Evolutionary conservation across 2,113 vertebrate genomes (phyloP).

Genomic region (Taurulus bubalis): DNA sequence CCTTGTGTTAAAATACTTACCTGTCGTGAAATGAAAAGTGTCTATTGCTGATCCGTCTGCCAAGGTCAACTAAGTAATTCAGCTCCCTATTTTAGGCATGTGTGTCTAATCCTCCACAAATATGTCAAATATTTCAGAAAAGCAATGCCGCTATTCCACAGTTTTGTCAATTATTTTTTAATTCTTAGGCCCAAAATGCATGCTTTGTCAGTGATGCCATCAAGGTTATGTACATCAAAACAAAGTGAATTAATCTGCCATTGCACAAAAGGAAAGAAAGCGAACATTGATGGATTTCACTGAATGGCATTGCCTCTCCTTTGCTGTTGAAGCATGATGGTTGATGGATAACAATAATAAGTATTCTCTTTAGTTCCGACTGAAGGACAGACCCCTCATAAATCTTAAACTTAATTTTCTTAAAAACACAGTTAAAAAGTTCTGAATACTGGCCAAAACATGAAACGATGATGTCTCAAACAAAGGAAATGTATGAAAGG

Average conservation of each 20-base stretch:
- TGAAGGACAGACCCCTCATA: conserved; percentile 42
- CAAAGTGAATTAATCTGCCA: conserved; percentile 35
- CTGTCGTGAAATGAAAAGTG: conserved; percentile 15
- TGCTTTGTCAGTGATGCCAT: conserved; percentile 23
- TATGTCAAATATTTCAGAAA: conserved; percentile 14
- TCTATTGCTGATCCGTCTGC: conserved; percentile 12
- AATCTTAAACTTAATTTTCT: conserved; percentile 47
- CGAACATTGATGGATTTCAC: conserved; percentile 51
- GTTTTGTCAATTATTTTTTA: conserved; percentile 16
- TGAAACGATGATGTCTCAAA: conserved; percentile 23
- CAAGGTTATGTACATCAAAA: conserved; percentile 49
- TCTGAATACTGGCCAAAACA: conserved; percentile 29
- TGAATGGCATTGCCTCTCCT: conserved; percentile 41
- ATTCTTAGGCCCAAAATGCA: neutral
- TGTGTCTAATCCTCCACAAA: conserved; percentile 35
- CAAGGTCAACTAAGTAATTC: conserved; percentile 36
- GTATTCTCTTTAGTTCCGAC: conserved; percentile 46
- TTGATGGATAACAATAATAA: conserved; percentile 63
- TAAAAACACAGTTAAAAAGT: conserved; percentile 35
- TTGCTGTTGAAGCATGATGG: conserved; percentile 46
- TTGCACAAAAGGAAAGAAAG: conserved; percentile 31
- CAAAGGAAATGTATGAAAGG: conserved; percentile 33
- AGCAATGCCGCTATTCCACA: conserved; percentile 6
- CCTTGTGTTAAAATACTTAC: conserved; percentile 20
- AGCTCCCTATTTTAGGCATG: conserved; percentile 17